Percentiles rank a stretch among this genome's conserved stretches.
Conservation (phyloP, 2,888 invertebrate genomes). For the Eulithis testata region DNA sequence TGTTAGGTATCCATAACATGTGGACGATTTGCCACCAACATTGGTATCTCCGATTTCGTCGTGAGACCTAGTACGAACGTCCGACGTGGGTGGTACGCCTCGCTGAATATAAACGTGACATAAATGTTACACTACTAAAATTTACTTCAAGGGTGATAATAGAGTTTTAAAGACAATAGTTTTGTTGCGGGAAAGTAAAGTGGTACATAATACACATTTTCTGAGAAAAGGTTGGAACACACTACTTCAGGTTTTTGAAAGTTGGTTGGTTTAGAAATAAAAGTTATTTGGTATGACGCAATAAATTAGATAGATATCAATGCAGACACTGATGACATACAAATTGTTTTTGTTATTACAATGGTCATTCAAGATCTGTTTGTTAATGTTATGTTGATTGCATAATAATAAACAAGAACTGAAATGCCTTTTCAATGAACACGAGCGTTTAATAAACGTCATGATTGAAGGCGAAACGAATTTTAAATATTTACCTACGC, state of each 20-base stretch:
- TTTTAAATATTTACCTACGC: slow-evolving; percentile 30
- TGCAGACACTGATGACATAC: slow-evolving; percentile 51
- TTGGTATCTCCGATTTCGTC: slow-evolving; percentile 67
- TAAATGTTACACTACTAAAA: slow-evolving; percentile 62
- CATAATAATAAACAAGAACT: slow-evolving; percentile 51
- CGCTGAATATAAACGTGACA: slow-evolving; percentile 73
- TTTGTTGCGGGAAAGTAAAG: slow-evolving; percentile 25
- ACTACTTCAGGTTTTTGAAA: slow-evolving; percentile 3
- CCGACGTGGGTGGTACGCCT: slow-evolving; percentile 75
- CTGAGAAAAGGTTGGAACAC: slow-evolving; percentile 3
- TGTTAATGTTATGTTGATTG: slow-evolving; percentile 54
- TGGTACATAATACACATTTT: slow-evolving; percentile 4
- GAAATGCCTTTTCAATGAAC: slow-evolving; percentile 48
- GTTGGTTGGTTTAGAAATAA: neutral
- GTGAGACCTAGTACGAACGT: slow-evolving; percentile 53
- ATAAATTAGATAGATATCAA: slow-evolving; percentile 13
- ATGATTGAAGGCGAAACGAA: slow-evolving; percentile 38
- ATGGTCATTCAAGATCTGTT: slow-evolving; percentile 56
- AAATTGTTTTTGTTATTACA: slow-evolving; percentile 58
- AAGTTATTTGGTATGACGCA: neutral
- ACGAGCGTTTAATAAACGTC: slow-evolving; percentile 38
- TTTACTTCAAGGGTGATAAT: slow-evolving; percentile 47
- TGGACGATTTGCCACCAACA: slow-evolving; percentile 53
- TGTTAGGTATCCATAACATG: slow-evolving; percentile 50
- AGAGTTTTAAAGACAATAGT: slow-evolving; percentile 38